Evolutionary conservation across 2,113 vertebrate species (phyloP).

Genomic region (Petaurus breviceps): DNA sequence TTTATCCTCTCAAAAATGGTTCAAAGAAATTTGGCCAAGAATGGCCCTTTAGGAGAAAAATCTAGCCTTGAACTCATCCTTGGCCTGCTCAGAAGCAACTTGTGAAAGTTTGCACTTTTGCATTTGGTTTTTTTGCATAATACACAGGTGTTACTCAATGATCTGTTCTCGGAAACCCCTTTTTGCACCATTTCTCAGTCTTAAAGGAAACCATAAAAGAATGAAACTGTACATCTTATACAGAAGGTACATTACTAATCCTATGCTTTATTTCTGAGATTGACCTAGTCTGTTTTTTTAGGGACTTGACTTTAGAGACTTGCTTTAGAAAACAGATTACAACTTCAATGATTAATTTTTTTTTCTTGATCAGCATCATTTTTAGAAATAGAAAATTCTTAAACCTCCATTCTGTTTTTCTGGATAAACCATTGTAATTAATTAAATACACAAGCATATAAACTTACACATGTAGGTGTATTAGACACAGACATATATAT

Average conservation of each 20-base stretch:
- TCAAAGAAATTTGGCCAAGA: slow-evolving; percentile 5
- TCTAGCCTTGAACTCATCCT: background rate
- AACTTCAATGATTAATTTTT: slow-evolving; percentile 32
- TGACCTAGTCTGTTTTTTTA: background rate
- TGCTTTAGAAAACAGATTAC: background rate
- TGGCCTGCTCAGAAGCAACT: background rate
- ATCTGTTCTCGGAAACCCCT: slow-evolving; percentile 66
- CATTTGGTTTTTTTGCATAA: slow-evolving; percentile 58
- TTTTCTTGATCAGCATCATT: background rate
- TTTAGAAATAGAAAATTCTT: background rate
- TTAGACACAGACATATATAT: background rate
- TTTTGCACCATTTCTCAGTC: slow-evolving; percentile 48
- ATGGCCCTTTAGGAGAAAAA: background rate
- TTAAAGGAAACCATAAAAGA: slow-evolving; percentile 23
- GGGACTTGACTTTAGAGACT: background rate
- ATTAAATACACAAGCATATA: background rate
- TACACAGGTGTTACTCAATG: slow-evolving; percentile 58
- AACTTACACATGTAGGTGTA: background rate
- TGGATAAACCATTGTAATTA: background rate
- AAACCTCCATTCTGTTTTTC: background rate
- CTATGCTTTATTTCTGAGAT: background rate
- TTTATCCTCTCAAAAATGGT: background rate
- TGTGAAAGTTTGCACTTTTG: slow-evolving; percentile 37
- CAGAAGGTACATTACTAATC: background rate
- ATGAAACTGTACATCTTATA: background rate